Evolutionary conservation across 2,113 vertebrate species (phyloP), one percentile per base, ranked within the genome.

Genomic region (Pelobates fuscus): DNA sequence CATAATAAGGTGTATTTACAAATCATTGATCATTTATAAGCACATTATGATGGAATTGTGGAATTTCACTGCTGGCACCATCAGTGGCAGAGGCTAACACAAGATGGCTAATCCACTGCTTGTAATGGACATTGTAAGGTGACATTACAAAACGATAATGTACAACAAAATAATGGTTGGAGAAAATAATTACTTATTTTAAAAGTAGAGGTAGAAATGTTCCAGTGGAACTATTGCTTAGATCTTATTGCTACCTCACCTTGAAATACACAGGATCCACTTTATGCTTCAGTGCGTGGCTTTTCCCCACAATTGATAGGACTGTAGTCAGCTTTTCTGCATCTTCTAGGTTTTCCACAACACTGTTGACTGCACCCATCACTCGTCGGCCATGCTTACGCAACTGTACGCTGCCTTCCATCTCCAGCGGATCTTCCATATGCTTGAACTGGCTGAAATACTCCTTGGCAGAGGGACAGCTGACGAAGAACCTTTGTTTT

Each of bases 221-320:
- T n/a, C n/a, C n/a, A n/a, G n/a, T n/a, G n/a, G n/a, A n/a, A n/a
- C 32, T 37, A 5, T 37, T 5, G 32, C 5, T 37, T 37, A 37
- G 32, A 37, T 37, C 32, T 37, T 10, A 49, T 1, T 2, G 1
- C 15, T 25, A 5, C 30, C 70, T 77, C 83, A 97, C 96, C 94
- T 98, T 98, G 77, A 98, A 98, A 87, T 98, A 98, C 78, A 98
- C 82, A 0, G 96, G 96, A 61, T 98, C 96, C 91, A 98, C 96
- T 88, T 98, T 97, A 86, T 98, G 94, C 84, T 97, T 98, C 83
- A 98, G 82, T 8, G 96, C 96, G 0, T 98, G 96, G 66, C 95
- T 95, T 78, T 95, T 98, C 79, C 95, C 96, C 82, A 98, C 95
- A 72, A 98, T 83, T 61, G 91, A 87, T 73, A 98, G 84, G 58